Percentiles rank a stretch among this genome's conserved stretches.
These are phyloP conservation scores for Bubo scandiacus DNA, from an alignment of 2,113 vertebrate species.

Conservation along the genomic window DNA sequence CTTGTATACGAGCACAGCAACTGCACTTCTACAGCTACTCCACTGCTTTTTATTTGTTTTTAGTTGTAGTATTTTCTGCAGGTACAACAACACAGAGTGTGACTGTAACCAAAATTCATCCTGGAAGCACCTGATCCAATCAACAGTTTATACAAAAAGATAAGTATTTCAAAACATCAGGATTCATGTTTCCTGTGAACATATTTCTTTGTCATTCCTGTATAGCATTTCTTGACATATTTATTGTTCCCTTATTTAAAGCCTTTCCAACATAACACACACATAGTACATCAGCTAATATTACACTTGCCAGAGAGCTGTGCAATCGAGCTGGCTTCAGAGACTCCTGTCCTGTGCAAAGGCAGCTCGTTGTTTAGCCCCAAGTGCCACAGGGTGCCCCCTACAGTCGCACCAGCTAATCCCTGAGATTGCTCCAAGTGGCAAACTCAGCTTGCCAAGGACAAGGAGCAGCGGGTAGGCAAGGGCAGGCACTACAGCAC, in stretches of 20 bases:
- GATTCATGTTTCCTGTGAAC: neutral
- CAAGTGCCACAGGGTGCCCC: neutral
- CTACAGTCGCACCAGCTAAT: neutral
- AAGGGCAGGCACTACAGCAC: neutral
- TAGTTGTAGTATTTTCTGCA: neutral
- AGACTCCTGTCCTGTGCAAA: neutral
- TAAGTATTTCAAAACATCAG: neutral
- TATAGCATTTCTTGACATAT: neutral
- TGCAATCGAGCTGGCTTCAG: neutral
- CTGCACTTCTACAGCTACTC: neutral
- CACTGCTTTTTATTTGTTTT: neutral
- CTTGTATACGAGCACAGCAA: neutral
- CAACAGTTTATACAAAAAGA: neutral
- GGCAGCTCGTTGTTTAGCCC: neutral
- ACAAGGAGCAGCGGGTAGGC: neutral
- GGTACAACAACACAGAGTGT: neutral
- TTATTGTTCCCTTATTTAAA: neutral
- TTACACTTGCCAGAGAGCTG: neutral
- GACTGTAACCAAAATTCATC: neutral
- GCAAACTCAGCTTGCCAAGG: neutral
- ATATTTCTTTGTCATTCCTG: neutral
- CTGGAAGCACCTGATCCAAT: neutral
- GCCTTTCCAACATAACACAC: neutral
- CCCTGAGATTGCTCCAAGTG: accelerated
- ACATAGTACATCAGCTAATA: neutral